phyloP scores from a whole-genome alignment of 2,797 vertebrate species.

The Apodemus agrarius region DNA sequence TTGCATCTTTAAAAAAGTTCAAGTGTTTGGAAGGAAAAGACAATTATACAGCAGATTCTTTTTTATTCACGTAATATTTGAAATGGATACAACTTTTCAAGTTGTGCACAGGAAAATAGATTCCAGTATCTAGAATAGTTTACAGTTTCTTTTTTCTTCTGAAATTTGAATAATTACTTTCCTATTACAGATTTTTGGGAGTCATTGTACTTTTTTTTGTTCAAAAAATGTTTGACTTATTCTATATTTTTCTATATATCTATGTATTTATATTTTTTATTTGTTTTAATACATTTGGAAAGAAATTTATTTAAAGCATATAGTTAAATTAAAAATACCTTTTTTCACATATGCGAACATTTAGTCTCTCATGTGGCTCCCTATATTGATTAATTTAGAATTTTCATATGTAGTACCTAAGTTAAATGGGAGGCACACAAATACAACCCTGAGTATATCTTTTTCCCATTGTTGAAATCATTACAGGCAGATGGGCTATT shows the following conservation, averaged over 20 bases:
- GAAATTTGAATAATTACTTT: slow-evolving; percentile 10
- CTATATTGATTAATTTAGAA: background rate
- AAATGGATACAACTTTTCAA: slow-evolving; percentile 64
- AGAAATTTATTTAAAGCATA: background rate
- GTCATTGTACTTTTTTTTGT: background rate
- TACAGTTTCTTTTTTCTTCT: background rate
- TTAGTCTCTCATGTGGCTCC: background rate
- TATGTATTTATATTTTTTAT: background rate
- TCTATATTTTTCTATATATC: background rate
- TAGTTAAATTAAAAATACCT: background rate
- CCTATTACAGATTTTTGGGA: background rate
- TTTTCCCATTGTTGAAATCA: background rate
- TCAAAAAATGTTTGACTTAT: background rate
- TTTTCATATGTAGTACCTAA: background rate
- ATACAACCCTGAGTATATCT: background rate
- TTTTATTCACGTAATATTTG: slow-evolving; percentile 62
- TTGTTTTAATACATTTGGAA: background rate
- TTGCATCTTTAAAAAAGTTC: slow-evolving; percentile 73
- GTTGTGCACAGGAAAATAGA: slow-evolving; percentile 34
- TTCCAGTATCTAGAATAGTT: slow-evolving; percentile 26
- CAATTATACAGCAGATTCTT: slow-evolving; percentile 58
- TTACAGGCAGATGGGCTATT: background rate
- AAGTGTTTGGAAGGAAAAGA: slow-evolving; percentile 49
- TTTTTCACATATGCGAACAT: background rate
- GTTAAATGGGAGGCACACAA: background rate